Percentiles rank a stretch among this genome's conserved stretches.
Evolutionary conservation across 2,888 invertebrate species (phyloP).

Genomic region (Zygaena filipendulae): DNA sequence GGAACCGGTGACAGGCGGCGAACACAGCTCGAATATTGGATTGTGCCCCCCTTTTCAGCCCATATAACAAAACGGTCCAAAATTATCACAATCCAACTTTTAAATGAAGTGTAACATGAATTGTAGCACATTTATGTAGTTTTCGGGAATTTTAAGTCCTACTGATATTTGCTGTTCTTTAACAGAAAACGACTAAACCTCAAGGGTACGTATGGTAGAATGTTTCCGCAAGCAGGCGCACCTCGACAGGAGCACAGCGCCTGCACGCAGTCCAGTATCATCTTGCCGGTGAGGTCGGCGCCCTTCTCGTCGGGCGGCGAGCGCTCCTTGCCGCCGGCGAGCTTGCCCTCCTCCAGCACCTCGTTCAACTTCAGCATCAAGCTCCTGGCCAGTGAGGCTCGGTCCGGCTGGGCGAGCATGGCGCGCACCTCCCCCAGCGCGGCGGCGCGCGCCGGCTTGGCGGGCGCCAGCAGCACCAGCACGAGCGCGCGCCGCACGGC

Average conservation of each 20-base stretch:
- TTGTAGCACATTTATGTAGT: no score
- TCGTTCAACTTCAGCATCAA: constrained; percentile 75
- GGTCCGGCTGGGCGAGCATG: constrained; percentile 70
- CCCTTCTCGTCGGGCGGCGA: constrained; percentile 42
- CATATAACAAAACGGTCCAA: no score
- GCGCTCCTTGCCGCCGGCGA: constrained; percentile 40
- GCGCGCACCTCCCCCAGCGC: constrained; percentile 71
- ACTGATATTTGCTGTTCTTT: no score
- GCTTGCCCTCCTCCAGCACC: constrained; percentile 73
- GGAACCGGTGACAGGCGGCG: no score
- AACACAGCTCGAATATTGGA: no score
- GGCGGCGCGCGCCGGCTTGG: constrained; percentile 70
- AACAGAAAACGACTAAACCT: no score
- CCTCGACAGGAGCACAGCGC: constrained; percentile 62
- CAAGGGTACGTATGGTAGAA: no score
- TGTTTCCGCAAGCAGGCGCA: no score
- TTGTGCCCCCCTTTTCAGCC: no score
- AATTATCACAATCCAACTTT: no score
- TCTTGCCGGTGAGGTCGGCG: constrained; percentile 62
- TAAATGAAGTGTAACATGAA: no score
- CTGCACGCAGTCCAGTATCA: constrained; percentile 63
- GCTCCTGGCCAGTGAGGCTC: constrained; percentile 70
- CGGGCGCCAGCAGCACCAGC: constrained; percentile 73
- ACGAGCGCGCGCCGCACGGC: constrained; percentile 79
- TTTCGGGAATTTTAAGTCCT: no score